Evolutionary conservation across 2,888 invertebrate species (phyloP), one percentile per base, ranked within the genome.

Genomic region (Eupithecia insigniata): DNA sequence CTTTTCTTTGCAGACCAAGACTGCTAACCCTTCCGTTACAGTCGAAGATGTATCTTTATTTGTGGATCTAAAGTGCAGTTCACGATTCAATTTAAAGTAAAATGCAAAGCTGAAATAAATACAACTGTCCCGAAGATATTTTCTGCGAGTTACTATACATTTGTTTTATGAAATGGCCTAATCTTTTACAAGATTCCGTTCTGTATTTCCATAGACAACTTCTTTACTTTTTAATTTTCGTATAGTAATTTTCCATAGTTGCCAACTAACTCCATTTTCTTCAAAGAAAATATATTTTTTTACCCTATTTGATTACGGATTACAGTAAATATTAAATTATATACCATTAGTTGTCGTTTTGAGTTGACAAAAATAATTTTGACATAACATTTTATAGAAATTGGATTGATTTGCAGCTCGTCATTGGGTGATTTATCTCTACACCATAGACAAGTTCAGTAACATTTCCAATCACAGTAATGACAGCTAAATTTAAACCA

Each of bases 131-230:
- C 90, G 92, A 92, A 91, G 91, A 93, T 93, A 92, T 92, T 94
- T 94, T 94, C 93, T 94, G 94, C 93, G 92, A 94, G 93, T 92
- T 92, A 94, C 94, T 94, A 94, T 93, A 94, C 94, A 94, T 94
- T 94, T 94, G 94, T 94, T 94, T 93, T 93, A 94, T 94, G 94
- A 94, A 94, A 94, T 94, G 94, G 94, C 94, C 94, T 94, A 94
- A 93, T 94, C 94, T 94, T 92, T 94, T 94, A 93, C 94, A 94
- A 94, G 94, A 94, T 94, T 94, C 93, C 92, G 92, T 94, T 94
- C 94, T 93, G 92, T 92, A 89, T 88, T 92, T 89, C 90, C 94
- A 94, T 94, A 94, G 93, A 94, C 93, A 93, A 92, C 81, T 82
- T 84, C 79, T 36, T 81, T 87, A 89, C 85, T 91, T 93, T 92